Evolutionary conservation across 2,113 vertebrate genomes (phyloP).

Genomic region (Mesitornis unicolor): DNA sequence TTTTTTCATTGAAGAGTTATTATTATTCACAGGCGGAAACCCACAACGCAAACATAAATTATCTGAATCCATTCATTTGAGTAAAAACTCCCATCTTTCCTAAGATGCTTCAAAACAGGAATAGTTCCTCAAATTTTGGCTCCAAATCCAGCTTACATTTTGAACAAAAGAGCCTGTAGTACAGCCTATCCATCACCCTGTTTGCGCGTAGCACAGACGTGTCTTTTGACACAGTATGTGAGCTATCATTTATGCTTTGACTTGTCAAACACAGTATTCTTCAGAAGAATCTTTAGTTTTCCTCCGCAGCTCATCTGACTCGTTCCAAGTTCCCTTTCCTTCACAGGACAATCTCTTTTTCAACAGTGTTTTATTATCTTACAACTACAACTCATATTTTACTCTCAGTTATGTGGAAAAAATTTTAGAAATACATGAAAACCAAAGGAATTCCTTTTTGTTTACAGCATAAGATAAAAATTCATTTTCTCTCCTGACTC

Average conservation of each 20-base stretch:
- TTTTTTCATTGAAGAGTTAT: background rate
- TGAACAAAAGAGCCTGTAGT: background rate
- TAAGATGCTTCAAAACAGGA: background rate
- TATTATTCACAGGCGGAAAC: background rate
- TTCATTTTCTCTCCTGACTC: background rate
- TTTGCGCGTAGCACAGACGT: background rate
- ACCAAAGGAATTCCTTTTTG: background rate
- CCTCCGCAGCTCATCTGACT: background rate
- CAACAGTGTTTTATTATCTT: background rate
- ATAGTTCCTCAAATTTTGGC: constrained; percentile 26
- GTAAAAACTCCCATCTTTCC: background rate
- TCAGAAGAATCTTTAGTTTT: background rate
- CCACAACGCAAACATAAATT: background rate
- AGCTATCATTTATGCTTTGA: background rate
- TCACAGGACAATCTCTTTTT: background rate
- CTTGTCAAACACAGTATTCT: background rate
- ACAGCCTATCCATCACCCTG: background rate
- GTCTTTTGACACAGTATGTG: background rate
- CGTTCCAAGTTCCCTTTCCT: background rate
- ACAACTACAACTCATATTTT: background rate
- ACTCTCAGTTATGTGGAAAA: background rate
- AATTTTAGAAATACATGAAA: background rate
- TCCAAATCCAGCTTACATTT: background rate
- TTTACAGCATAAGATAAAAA: background rate
- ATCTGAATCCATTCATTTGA: background rate